Evolutionary conservation across 2,797 vertebrate genomes (phyloP).

Genomic region (Paguma larvata): DNA sequence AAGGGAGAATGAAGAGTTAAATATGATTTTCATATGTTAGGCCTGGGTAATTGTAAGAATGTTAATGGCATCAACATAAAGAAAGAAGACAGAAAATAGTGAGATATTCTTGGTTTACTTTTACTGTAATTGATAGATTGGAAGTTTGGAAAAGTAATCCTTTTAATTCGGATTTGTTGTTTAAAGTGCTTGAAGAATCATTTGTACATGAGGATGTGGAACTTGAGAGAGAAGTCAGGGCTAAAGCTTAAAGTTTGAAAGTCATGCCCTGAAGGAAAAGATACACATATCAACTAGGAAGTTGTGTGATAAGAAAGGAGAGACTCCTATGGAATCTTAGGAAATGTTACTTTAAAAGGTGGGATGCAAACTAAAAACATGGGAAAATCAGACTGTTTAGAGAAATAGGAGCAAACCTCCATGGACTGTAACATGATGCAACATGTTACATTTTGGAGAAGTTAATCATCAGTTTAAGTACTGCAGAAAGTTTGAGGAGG

Average conservation of each 20-base stretch:
- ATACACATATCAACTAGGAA: not conserved
- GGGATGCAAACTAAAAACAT: not conserved
- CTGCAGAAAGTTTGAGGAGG: not conserved
- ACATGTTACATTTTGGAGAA: not conserved
- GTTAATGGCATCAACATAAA: not conserved
- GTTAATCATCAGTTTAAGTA: not conserved
- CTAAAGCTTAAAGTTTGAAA: not conserved
- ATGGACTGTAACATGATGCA: not conserved
- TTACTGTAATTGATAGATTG: slow-evolving; percentile 9
- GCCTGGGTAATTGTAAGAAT: not conserved
- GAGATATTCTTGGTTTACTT: not conserved
- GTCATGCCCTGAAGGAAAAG: not conserved
- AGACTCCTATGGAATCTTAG: not conserved
- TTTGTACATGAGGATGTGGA: not conserved
- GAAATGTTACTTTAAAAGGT: slow-evolving; percentile 19
- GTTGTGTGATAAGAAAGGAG: not conserved
- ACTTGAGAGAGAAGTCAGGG: not conserved
- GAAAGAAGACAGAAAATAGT: not conserved
- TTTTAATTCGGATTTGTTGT: not conserved
- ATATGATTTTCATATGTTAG: slow-evolving; percentile 10
- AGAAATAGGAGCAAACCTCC: not conserved
- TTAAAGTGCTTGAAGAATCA: not conserved
- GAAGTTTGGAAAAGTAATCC: not conserved
- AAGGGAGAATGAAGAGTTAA: not conserved
- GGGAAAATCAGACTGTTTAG: not conserved